Evolutionary conservation across 2,888 invertebrate genomes (phyloP).

Genomic region (Trachelus iudaicus): DNA sequence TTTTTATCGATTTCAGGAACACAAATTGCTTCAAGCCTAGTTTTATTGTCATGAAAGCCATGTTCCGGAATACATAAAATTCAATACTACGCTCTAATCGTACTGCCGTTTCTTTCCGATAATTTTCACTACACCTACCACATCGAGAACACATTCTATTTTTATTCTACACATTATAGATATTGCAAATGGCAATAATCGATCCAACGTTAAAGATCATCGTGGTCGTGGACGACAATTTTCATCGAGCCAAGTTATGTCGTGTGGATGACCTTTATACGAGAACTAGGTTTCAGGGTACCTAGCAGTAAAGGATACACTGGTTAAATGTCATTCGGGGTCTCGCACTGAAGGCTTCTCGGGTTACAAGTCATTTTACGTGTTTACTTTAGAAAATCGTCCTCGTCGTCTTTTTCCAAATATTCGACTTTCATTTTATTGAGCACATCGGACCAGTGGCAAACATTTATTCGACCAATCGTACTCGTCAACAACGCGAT

Average conservation of each 20-base stretch:
- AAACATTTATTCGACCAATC: not conserved
- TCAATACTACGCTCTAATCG: not conserved
- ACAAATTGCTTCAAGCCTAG: not conserved
- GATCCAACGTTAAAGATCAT: not conserved
- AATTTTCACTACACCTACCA: not conserved
- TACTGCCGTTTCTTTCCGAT: not conserved
- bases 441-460: not conserved
- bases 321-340: not conserved
- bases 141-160: not conserved
- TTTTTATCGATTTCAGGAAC: not conserved
- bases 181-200: not conserved
- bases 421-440: not conserved
- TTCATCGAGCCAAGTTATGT: not conserved
- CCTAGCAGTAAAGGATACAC: not conserved
- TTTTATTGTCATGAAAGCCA: not conserved
- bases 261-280: not conserved
- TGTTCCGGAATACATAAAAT: not conserved
- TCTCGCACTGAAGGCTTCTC: not conserved
- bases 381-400: not conserved
- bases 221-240: not conserved
- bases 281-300: not conserved
- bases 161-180: not conserved
- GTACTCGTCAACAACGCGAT: not conserved
- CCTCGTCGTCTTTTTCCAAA: not conserved
- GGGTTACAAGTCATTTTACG: not conserved